Evolutionary conservation across 2,888 invertebrate genomes (phyloP).

Genomic region (Cerastoderma edule): DNA sequence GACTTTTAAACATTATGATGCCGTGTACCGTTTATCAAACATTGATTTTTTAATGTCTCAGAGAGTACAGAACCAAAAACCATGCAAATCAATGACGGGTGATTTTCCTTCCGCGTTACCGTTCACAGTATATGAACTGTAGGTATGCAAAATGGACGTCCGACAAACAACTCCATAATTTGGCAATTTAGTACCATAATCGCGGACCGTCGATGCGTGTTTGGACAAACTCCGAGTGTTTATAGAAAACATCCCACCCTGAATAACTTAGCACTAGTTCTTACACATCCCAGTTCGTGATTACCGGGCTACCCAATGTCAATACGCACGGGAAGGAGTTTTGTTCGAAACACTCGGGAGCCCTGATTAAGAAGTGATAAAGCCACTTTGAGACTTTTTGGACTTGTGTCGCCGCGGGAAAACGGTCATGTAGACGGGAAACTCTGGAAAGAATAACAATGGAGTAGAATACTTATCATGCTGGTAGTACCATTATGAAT

Average conservation of each 20-base stretch:
- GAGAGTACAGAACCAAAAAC: too few species aligned
- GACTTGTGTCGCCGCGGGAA: too few species aligned
- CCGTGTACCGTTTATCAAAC: too few species aligned
- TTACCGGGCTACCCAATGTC: slow-evolving; percentile 8
- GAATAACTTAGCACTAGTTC: slow-evolving; percentile 32
- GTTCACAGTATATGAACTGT: too few species aligned
- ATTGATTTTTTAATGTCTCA: too few species aligned
- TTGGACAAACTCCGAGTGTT: slow-evolving; percentile 63
- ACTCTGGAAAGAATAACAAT: too few species aligned
- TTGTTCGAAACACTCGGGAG: slow-evolving; percentile 8
- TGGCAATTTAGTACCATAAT: slow-evolving; percentile 59
- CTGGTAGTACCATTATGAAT: too few species aligned
- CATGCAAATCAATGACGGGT: too few species aligned
- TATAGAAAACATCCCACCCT: slow-evolving; percentile 64
- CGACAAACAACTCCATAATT: slow-evolving; percentile 53
- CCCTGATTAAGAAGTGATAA: slow-evolving; percentile 23
- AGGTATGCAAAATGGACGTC: neutral
- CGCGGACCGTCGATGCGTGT: slow-evolving; percentile 45
- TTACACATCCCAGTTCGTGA: slow-evolving; percentile 21
- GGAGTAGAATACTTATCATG: too few species aligned
- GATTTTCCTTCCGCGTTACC: too few species aligned
- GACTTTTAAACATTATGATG: too few species aligned
- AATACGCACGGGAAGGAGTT: slow-evolving; percentile 14
- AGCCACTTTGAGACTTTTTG: slow-evolving; percentile 15
- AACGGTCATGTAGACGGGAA: too few species aligned